Percentiles rank a stretch among this genome's conserved stretches.
Evolutionary conservation across 2,797 vertebrate genomes (phyloP).

Genomic region (Pantherophis vulpinus): DNA sequence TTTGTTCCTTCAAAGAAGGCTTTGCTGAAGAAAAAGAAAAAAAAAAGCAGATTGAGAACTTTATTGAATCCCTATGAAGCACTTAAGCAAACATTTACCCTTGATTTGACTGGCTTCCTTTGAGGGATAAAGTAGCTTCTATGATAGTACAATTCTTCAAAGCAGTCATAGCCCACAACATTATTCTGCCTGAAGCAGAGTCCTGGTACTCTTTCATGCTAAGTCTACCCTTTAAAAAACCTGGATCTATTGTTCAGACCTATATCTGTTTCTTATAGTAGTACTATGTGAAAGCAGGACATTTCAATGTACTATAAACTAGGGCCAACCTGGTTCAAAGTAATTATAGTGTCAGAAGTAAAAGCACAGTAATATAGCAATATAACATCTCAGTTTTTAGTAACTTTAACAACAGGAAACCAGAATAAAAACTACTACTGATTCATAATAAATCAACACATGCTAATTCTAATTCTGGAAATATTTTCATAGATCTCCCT

Average conservation of each 20-base stretch:
- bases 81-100: background rate
- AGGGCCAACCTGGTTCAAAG: background rate
- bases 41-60: background rate
- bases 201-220: background rate
- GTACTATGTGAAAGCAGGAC: background rate
- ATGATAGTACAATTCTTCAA: background rate
- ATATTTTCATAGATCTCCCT: background rate
- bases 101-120: constrained; percentile 8
- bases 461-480: background rate
- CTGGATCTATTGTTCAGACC: background rate
- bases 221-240: background rate
- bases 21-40: background rate
- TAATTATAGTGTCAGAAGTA: background rate
- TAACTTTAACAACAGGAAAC: background rate
- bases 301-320: background rate
- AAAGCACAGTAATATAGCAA: background rate
- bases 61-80: background rate
- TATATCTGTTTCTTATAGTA: background rate
- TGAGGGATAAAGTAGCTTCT: background rate
- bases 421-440: background rate
- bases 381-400: background rate
- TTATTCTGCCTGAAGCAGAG: background rate
- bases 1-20: constrained; percentile 18
- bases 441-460: background rate
- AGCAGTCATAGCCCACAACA: background rate